These are phyloP conservation scores for Idaea aversata DNA, from an alignment of 2,888 invertebrate species.

Conservation along the genomic window DNA sequence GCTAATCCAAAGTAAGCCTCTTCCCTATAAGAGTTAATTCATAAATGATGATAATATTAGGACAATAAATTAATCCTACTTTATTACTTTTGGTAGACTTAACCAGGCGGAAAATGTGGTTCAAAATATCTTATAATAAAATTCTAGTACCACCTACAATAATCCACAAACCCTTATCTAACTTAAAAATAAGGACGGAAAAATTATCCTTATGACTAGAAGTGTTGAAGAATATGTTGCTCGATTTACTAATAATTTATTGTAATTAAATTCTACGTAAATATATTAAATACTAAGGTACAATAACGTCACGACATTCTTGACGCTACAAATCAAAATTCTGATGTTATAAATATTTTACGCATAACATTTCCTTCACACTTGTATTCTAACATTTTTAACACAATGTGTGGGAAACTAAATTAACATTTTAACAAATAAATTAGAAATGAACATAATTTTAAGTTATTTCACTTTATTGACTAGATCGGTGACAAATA, in stretches of 20 bases:
- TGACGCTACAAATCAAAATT: not conserved
- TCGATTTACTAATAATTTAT: not conserved
- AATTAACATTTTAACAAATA: not conserved
- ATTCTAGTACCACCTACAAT: not conserved
- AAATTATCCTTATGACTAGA: conserved; percentile 4
- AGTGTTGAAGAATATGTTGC: not conserved
- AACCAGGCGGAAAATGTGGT: conserved; percentile 26
- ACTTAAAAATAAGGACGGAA: conserved; percentile 4
- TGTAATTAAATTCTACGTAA: not conserved
- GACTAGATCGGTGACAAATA: not conserved
- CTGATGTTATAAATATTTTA: not conserved
- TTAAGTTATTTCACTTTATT: not conserved
- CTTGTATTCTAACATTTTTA: not conserved
- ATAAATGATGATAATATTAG: not conserved
- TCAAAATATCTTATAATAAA: conserved; percentile 11
- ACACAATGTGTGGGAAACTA: not conserved
- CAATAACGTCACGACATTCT: not conserved
- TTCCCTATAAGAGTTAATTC: not conserved
- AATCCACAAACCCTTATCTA: not conserved
- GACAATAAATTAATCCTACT: not conserved
- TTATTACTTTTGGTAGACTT: conserved; percentile 10
- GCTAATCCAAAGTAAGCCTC: not conserved
- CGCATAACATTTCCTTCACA: not conserved
- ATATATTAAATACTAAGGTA: not conserved
- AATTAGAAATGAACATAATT: not conserved